These are phyloP conservation scores for Cyrtonyx montezumae DNA, from an alignment of 2,113 vertebrate genomes.

Conservation along the genomic window DNA sequence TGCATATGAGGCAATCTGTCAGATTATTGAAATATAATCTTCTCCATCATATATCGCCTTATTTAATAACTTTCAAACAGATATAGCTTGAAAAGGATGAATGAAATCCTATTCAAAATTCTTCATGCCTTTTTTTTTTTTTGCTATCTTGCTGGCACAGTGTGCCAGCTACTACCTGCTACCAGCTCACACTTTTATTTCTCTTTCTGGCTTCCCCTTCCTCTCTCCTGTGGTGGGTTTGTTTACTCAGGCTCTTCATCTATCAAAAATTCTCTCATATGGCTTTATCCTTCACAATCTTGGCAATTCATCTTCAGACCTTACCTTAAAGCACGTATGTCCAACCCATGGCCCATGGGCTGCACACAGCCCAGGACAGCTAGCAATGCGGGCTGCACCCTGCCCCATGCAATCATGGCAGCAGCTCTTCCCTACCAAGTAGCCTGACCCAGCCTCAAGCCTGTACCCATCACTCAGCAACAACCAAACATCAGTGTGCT, in stretches of 20 bases:
- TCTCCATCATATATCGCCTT: background rate
- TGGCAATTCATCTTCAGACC: background rate
- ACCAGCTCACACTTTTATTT: background rate
- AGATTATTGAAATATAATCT: background rate
- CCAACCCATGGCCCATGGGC: too few relatives aligned
- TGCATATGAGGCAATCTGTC: background rate
- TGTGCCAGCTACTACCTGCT: background rate
- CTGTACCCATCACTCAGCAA: background rate
- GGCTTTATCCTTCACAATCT: background rate
- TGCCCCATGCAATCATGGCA: background rate
- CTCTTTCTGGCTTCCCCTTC: background rate
- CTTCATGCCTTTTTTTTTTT: background rate
- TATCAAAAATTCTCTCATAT: constrained; percentile 23
- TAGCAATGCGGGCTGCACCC: background rate
- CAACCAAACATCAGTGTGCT: background rate
- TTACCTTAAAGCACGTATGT: background rate
- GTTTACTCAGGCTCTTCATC: background rate
- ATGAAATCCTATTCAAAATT: background rate
- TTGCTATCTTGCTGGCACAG: background rate
- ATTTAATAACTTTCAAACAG: background rate
- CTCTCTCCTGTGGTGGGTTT: background rate
- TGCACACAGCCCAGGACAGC: background rate
- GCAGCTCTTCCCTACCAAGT: background rate
- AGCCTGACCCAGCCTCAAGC: too few relatives aligned
- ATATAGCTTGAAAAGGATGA: background rate